Evolutionary conservation across 2,113 vertebrate species (phyloP), one percentile per base, ranked within the genome.

Genomic region (Seriola quinqueradiata): DNA sequence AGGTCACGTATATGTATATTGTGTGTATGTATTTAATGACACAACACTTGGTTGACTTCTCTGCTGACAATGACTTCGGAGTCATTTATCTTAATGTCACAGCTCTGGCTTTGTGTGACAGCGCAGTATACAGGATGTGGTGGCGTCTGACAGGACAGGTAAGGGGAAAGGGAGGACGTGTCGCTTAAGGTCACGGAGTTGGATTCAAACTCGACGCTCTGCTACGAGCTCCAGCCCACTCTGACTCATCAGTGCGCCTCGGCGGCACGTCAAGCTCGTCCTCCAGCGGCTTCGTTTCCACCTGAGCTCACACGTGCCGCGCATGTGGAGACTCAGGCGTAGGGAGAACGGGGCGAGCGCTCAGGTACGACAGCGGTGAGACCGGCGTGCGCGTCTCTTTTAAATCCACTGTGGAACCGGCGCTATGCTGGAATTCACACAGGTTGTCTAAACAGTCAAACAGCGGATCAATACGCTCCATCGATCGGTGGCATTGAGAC

Each of bases 361-460:
- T 38, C 38, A 38, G 38, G 38, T 38, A 38, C 6, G 38, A 38
- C 38, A 38, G 32, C 23, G 4, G 44, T 10, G 17, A 9, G 14
- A 28, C 10, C 38, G 7, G 67, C 16, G n/a, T 8, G n/a, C 2
- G 21, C 63, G 28, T 44, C 75, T 44, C 72, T 81, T 28, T 79
- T 80, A 88, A 89, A 89, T 90, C 86, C 88, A 87, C 84, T 84
- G 79, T n/a, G 89, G 63, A 28, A 13, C 79, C 83, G 23, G 60
- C 84, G 77, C 86, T 90, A 83, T 90, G 90, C 89, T 75, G 86
- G 84, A 90, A 93, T 91, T 91, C 89, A 90, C 92, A 92, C 92
- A 90, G 91, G 90, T 90, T 93, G 92, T 92, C 93, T 86, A 89
- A 93, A 92, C 88, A 92, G 85, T 92, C 93, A 89, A 89, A 90